phyloP scores from a whole-genome alignment of 2,888 invertebrate genomes.

The Apeira syringaria region DNA sequence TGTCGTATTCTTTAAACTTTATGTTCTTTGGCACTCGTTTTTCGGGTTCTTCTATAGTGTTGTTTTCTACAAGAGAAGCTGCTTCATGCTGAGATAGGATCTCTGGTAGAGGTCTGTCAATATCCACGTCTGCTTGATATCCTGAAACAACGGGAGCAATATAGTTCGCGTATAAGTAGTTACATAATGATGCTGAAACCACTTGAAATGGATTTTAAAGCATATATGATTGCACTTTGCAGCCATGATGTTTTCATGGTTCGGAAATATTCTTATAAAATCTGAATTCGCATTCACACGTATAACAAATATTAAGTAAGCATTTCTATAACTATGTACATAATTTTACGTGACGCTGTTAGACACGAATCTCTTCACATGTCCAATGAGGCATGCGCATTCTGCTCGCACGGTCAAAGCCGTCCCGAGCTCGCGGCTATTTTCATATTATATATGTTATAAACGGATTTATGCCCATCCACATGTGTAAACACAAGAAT shows the following conservation, averaged over 20 bases:
- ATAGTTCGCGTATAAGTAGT: too few species aligned
- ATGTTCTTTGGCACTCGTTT: conserved; percentile 42
- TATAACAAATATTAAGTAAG: too few species aligned
- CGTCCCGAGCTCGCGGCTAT: conserved; percentile 36
- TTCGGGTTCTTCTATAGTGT: conserved; percentile 54
- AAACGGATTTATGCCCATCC: conserved; percentile 59
- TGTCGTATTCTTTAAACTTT: conserved; percentile 47
- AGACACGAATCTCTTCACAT: too few species aligned
- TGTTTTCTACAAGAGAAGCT: conserved; percentile 54
- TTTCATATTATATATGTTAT: conserved; percentile 59
- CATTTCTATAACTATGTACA: too few species aligned
- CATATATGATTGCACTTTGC: too few species aligned
- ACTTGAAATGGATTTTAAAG: too few species aligned
- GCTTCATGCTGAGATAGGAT: conserved; percentile 54
- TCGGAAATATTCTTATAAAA: too few species aligned
- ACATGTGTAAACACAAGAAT: conserved; percentile 67
- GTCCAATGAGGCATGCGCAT: conserved; percentile 5
- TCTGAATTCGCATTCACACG: too few species aligned
- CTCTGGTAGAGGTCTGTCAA: conserved; percentile 55
- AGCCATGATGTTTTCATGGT: too few species aligned
- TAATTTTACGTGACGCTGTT: too few species aligned
- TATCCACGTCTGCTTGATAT: conserved; percentile 71
- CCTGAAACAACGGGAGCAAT: conserved; percentile 47
- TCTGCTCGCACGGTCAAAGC: conserved; percentile 13
- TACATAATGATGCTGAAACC: too few species aligned